Evolutionary conservation across 2,888 invertebrate species (phyloP).

Genomic region (Cheilosia scutellata): DNA sequence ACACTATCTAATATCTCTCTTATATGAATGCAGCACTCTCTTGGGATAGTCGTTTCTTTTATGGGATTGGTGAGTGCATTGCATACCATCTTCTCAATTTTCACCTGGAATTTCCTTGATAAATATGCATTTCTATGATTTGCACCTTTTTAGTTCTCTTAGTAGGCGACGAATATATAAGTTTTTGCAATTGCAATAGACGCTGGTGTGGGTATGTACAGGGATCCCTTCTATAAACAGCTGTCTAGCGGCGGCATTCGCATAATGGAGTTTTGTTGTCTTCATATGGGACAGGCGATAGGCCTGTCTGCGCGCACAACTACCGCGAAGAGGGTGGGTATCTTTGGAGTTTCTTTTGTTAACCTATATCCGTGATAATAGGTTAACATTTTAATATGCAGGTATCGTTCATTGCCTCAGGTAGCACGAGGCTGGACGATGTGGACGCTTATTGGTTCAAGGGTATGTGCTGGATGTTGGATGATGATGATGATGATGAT

Average conservation of each 20-base stretch:
- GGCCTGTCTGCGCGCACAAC: conserved; percentile 52
- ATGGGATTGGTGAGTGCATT: conserved; percentile 22
- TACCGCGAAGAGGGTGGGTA: conserved; percentile 68
- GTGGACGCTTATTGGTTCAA: conserved; percentile 75
- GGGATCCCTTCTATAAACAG: conserved; percentile 59
- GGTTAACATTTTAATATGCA: conserved; percentile 76
- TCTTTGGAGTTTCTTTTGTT: conserved; percentile 75
- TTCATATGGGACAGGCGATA: conserved; percentile 45
- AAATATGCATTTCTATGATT: conserved; percentile 30
- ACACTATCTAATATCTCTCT: conserved; percentile 42
- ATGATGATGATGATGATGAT: conserved; percentile 16
- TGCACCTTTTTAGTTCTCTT: conserved; percentile 45
- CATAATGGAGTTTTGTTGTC: conserved; percentile 26
- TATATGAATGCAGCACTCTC: conserved; percentile 32
- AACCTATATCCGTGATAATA: conserved; percentile 76
- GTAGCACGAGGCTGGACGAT: conserved; percentile 71
- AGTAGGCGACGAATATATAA: conserved; percentile 46
- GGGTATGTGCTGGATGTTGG: conserved; percentile 69
- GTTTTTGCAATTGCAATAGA: conserved; percentile 39
- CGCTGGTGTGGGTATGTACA: conserved; percentile 14
- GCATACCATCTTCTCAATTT: conserved; percentile 22
- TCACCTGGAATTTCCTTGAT: conserved; percentile 66
- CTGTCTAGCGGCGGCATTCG: conserved; percentile 47
- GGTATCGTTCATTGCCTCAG: conserved; percentile 75
- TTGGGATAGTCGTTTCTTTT: neutral